A percentile compares a stretch with the other conserved stretches of the same genome.
phyloP scores from a whole-genome alignment of 2,113 vertebrate genomes.

The Oceanites oceanicus region DNA sequence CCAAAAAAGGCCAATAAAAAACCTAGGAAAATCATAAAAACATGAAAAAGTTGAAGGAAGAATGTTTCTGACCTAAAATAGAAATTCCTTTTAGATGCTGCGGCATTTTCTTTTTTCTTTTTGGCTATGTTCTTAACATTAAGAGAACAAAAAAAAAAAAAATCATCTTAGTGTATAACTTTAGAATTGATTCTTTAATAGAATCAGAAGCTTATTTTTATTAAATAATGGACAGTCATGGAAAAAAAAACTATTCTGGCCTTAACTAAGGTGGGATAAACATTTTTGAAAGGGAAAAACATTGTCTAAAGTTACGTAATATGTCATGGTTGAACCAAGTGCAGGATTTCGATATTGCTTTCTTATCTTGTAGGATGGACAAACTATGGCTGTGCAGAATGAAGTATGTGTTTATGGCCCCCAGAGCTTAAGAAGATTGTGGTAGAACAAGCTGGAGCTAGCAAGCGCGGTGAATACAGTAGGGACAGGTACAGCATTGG shows the following conservation, averaged over 20 bases:
- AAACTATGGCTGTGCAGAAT: not conserved
- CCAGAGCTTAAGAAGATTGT: not conserved
- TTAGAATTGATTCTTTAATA: not conserved
- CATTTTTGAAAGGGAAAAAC: not conserved
- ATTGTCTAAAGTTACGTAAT: not conserved
- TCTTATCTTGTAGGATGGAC: not conserved
- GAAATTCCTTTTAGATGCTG: not conserved
- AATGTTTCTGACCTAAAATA: not conserved
- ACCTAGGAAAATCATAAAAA: not conserved
- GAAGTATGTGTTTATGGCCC: not conserved
- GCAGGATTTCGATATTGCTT: not conserved
- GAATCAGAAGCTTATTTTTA: not conserved
- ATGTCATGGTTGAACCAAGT: not conserved
- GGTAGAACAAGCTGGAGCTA: not conserved
- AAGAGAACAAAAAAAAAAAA: not conserved
- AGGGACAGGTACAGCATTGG: not conserved
- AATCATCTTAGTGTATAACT: not conserved
- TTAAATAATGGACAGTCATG: not conserved
- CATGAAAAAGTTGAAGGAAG: not conserved
- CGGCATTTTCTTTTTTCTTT: not conserved
- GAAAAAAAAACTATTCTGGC: not conserved
- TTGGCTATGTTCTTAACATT: not conserved
- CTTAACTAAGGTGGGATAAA: not conserved
- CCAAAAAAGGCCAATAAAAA: not conserved
- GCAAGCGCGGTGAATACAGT: not conserved